A percentile compares a stretch with the other conserved stretches of the same genome.
Evolutionary conservation across 2,888 invertebrate species (phyloP).

Genomic region (Plebejus argus): DNA sequence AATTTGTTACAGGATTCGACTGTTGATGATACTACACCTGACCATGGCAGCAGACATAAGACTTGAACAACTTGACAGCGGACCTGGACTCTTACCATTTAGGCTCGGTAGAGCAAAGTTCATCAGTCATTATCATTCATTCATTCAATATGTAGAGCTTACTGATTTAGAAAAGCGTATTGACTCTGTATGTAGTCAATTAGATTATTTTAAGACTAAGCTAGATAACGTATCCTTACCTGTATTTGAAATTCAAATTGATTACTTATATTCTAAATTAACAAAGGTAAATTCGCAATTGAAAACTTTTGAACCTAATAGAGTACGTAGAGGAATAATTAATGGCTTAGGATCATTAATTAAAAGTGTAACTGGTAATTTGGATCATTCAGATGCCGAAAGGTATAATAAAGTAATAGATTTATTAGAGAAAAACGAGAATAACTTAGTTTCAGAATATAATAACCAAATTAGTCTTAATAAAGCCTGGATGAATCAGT

Average conservation of each 20-base stretch:
- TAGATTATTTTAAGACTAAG: not conserved
- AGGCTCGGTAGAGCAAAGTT: too few species aligned
- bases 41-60: slow-evolving; percentile 29
- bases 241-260: slow-evolving; percentile 15
- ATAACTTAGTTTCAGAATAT: slow-evolving; percentile 5
- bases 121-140: too few species aligned
- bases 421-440: slow-evolving; percentile 3
- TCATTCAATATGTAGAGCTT: too few species aligned
- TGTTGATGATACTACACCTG: slow-evolving; percentile 23
- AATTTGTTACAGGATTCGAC: slow-evolving; percentile 37
- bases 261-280: slow-evolving; percentile 14
- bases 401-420: slow-evolving; percentile 11
- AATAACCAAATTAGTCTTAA: slow-evolving; percentile 10
- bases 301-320: slow-evolving; percentile 22
- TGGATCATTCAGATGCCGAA: slow-evolving; percentile 28
- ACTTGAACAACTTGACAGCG: slow-evolving; percentile 31
- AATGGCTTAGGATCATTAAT: slow-evolving; percentile 29
- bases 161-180: too few species aligned
- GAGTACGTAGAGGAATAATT: slow-evolving; percentile 23
- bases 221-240: not conserved
- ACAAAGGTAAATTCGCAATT: not conserved
- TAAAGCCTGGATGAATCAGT: slow-evolving; percentile 21
- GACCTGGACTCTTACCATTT: too few species aligned
- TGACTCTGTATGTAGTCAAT: too few species aligned
- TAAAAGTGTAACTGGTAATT: slow-evolving; percentile 24